A percentile compares a stretch with the other conserved stretches of the same genome.
Evolutionary conservation across 2,797 vertebrate species (phyloP).

Genomic region (Pteronotus mesoamericanus): DNA sequence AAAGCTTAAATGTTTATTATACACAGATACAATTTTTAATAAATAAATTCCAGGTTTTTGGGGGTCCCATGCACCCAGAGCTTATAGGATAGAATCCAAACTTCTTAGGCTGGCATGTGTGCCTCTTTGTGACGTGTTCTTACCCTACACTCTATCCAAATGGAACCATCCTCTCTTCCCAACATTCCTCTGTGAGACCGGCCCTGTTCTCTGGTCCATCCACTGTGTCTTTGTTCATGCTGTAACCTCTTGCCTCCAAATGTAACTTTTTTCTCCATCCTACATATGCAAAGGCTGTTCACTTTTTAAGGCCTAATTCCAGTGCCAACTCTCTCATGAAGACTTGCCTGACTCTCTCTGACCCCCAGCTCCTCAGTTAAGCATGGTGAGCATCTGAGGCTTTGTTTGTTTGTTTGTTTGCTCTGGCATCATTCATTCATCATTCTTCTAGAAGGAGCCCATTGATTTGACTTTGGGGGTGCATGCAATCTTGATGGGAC

Average conservation of each 20-base stretch:
- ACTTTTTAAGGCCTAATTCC: background rate
- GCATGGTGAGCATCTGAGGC: background rate
- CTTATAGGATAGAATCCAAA: background rate
- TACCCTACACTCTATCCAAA: background rate
- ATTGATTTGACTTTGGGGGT: background rate
- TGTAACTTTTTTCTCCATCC: background rate
- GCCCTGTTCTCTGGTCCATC: background rate
- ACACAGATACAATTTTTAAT: background rate
- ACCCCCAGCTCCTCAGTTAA: background rate
- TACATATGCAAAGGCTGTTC: background rate
- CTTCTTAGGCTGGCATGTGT: background rate
- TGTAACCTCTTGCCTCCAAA: background rate
- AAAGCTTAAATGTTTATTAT: background rate
- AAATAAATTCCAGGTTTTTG: background rate
- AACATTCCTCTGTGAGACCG: background rate
- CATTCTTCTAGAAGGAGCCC: background rate
- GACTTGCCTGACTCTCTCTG: background rate
- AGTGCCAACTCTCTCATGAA: background rate
- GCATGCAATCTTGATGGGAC: background rate
- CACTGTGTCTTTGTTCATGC: background rate
- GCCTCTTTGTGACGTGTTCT: background rate
- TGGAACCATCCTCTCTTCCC: background rate
- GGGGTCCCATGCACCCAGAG: background rate
- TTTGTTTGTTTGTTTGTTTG: background rate
- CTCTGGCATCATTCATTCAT: background rate